Percentiles rank a stretch among this genome's conserved stretches.
These are phyloP conservation scores for Diglossa cyanea DNA, from an alignment of 2,797 vertebrate species.

Conservation along the genomic window DNA sequence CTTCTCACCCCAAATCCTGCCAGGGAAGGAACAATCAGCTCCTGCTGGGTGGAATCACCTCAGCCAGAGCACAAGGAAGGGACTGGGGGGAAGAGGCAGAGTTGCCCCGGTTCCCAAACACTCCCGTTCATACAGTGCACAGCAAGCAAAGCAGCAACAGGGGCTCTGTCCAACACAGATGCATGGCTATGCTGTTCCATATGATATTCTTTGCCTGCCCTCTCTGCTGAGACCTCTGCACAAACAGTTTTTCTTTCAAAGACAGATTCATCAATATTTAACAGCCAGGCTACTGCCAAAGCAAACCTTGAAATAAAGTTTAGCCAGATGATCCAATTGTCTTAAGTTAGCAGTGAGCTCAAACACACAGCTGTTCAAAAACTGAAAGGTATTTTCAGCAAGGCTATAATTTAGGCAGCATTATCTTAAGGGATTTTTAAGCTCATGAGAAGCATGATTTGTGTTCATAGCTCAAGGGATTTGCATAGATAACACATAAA, in stretches of 20 bases:
- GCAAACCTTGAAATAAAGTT: conserved; percentile 27
- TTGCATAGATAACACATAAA: background rate
- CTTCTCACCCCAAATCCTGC: background rate
- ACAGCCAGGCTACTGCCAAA: conserved; percentile 33
- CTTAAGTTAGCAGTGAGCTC: background rate
- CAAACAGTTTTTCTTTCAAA: conserved; percentile 26
- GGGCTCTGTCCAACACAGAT: background rate
- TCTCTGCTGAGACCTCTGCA: background rate
- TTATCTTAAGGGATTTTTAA: conserved; percentile 9
- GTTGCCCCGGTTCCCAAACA: background rate
- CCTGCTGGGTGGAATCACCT: background rate
- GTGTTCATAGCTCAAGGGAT: background rate
- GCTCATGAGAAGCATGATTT: background rate
- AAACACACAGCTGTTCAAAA: conserved; percentile 30
- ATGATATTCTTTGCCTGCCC: background rate
- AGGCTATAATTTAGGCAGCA: conserved; percentile 3
- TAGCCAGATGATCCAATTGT: conserved; percentile 4
- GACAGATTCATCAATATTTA: conserved; percentile 50
- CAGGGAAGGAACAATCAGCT: background rate
- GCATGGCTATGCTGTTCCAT: background rate
- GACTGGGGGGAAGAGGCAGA: background rate
- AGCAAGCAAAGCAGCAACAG: background rate
- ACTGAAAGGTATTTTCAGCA: background rate
- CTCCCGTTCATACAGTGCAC: background rate
- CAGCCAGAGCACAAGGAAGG: background rate